Percentiles rank a stretch among this genome's conserved stretches.
Conservation (phyloP, 1,140 invertebrate genomes). For the Drosophila kohkoa region DNA sequence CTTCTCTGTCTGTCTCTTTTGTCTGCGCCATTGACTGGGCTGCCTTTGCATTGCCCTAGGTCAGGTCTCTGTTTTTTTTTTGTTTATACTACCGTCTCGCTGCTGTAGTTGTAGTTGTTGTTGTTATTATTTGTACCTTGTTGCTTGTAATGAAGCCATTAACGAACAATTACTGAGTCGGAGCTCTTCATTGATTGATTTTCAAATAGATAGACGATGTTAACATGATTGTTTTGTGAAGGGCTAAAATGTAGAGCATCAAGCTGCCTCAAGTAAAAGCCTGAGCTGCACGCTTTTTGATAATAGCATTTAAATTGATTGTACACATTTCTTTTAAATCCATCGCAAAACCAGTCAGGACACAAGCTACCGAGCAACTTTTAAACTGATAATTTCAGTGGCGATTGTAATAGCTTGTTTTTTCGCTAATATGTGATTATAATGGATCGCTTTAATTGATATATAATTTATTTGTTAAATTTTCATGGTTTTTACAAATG, state of each 20-base stretch:
- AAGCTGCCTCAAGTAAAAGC: neutral
- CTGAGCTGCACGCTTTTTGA: neutral
- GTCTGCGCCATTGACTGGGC: conserved; percentile 16
- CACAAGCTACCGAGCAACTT: neutral
- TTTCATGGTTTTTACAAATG: neutral
- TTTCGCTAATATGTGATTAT: neutral
- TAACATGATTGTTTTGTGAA: neutral
- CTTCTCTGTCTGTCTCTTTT: neutral
- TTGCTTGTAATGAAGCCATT: conserved; percentile 75
- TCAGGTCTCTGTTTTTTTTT: conserved; percentile 58
- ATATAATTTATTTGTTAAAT: neutral
- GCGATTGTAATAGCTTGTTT: neutral
- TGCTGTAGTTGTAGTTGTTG: conserved; percentile 31
- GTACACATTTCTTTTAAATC: conserved; percentile 1
- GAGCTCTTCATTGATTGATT: conserved; percentile 64
- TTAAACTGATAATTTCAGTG: conserved; percentile 6
- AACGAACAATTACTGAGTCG: conserved; percentile 64
- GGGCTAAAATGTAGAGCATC: neutral
- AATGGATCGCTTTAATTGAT: neutral
- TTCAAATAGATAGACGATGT: conserved; percentile 6
- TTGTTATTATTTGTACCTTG: conserved; percentile 35
- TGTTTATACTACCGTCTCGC: conserved; percentile 53
- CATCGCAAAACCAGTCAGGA: neutral
- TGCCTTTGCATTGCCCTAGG: conserved; percentile 69
- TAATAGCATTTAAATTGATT: neutral